A percentile compares a stretch with the other conserved stretches of the same genome.
These are phyloP conservation scores for Diachrysia chrysitis DNA, from an alignment of 2,888 invertebrate species.

Conservation along the genomic window DNA sequence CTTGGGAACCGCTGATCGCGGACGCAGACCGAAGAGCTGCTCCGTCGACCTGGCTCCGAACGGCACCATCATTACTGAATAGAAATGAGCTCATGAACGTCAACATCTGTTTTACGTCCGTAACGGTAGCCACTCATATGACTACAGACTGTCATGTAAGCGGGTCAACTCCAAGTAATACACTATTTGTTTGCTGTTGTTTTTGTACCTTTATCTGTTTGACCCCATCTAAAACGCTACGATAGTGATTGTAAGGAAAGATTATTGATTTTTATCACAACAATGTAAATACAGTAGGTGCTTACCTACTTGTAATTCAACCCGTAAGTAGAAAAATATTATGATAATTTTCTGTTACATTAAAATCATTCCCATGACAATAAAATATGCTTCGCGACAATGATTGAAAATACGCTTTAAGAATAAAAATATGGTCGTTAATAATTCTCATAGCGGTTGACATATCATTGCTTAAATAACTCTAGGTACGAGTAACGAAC, in stretches of 20 bases:
- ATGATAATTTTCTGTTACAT: slow-evolving; percentile 44
- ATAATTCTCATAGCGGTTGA: slow-evolving; percentile 70
- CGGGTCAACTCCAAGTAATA: slow-evolving; percentile 18
- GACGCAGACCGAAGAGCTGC: slow-evolving; percentile 61
- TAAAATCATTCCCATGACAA: slow-evolving; percentile 59
- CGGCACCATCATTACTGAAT: slow-evolving; percentile 69
- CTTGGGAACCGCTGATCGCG: slow-evolving; percentile 74
- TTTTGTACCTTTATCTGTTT: slow-evolving; percentile 16
- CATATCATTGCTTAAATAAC: slow-evolving; percentile 78
- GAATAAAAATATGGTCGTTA: slow-evolving; percentile 73
- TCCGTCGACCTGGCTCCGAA: slow-evolving; percentile 65
- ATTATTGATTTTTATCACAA: slow-evolving; percentile 18
- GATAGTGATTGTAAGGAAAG: slow-evolving; percentile 14
- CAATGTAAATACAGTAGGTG: not conserved
- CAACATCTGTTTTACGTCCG: slow-evolving; percentile 36
- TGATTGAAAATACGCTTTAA: slow-evolving; percentile 60
- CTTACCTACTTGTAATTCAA: slow-evolving; percentile 34
- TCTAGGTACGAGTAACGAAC: slow-evolving; percentile 75
- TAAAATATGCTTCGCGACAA: slow-evolving; percentile 59
- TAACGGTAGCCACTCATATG: slow-evolving; percentile 51
- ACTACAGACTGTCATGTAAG: slow-evolving; percentile 24
- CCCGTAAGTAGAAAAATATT: slow-evolving; percentile 25
- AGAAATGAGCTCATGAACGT: slow-evolving; percentile 62
- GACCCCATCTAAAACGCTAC: slow-evolving; percentile 13
- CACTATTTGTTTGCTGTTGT: slow-evolving; percentile 26